Conservation (phyloP, 2,797 vertebrate species). For the Mastacembelus armatus region DNA sequence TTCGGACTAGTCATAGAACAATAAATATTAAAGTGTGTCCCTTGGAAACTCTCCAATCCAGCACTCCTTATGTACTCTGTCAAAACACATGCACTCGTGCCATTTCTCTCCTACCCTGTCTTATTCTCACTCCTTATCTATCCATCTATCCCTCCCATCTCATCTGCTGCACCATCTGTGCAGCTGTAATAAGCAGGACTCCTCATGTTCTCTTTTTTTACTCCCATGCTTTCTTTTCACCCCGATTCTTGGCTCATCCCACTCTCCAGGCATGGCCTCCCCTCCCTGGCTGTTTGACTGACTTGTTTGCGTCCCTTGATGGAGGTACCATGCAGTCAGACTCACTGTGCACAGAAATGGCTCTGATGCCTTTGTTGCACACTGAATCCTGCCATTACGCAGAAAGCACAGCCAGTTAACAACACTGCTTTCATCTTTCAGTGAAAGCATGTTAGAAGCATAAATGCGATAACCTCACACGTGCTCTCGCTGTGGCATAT, state of each 20-base stretch:
- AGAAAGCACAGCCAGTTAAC: slow-evolving; percentile 27
- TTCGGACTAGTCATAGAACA: slow-evolving; percentile 67
- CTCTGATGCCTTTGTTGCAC: slow-evolving; percentile 20
- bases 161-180: slow-evolving; percentile 83
- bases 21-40: slow-evolving; percentile 77
- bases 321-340: slow-evolving; percentile 1
- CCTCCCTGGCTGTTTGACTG: slow-evolving; percentile 50
- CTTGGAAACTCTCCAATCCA: slow-evolving; percentile 61
- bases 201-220: slow-evolving; percentile 57
- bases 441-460: background rate
- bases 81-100: slow-evolving; percentile 50
- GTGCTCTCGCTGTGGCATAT: background rate
- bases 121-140: slow-evolving; percentile 55
- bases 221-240: slow-evolving; percentile 42
- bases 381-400: slow-evolving; percentile 7
- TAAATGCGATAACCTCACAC: slow-evolving; percentile 28
- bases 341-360: slow-evolving; percentile 19
- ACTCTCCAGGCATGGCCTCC: slow-evolving; percentile 42
- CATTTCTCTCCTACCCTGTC: slow-evolving; percentile 53
- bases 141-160: slow-evolving; percentile 69
- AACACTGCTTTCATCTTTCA: slow-evolving; percentile 12
- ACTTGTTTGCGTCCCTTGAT: slow-evolving; percentile 45
- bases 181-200: slow-evolving; percentile 71
- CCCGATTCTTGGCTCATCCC: slow-evolving; percentile 35
- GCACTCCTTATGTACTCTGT: slow-evolving; percentile 69